A percentile compares a stretch with the other conserved stretches of the same genome.
These are phyloP conservation scores for Cantharis rustica DNA, from an alignment of 2,888 invertebrate genomes.

Conservation along the genomic window DNA sequence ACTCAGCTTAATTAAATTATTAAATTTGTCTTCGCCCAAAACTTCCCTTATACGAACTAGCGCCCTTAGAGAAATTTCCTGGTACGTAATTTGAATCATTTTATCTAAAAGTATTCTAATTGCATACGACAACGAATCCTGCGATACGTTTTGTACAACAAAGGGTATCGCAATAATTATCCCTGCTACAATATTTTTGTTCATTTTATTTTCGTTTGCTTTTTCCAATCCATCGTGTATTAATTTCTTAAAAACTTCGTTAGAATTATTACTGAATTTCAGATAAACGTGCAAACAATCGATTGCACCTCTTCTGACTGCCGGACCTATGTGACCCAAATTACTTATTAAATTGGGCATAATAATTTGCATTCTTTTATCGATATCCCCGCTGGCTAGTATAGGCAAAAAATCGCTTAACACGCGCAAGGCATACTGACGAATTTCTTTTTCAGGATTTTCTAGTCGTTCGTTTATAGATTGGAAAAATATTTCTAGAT, in stretches of 20 bases:
- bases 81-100: conserved; percentile 57
- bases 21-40: conserved; percentile 69
- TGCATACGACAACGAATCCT: conserved; percentile 54
- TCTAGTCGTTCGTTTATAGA: conserved; percentile 74
- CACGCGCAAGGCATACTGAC: conserved; percentile 80
- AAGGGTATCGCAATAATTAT: conserved; percentile 69
- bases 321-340: conserved; percentile 79
- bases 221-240: conserved; percentile 69
- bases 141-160: conserved; percentile 60
- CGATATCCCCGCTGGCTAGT: conserved; percentile 66
- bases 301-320: conserved; percentile 78
- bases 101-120: conserved; percentile 55
- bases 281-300: conserved; percentile 78
- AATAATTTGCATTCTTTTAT: conserved; percentile 67
- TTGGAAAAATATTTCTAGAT: conserved; percentile 66
- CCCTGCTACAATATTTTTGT: conserved; percentile 66
- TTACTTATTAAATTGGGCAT: conserved; percentile 76
- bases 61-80: conserved; percentile 72
- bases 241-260: conserved; percentile 68
- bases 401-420: conserved; percentile 79
- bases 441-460: conserved; percentile 83
- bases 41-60: conserved; percentile 71
- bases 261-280: conserved; percentile 68
- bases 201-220: conserved; percentile 60
- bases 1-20: conserved; percentile 55